These are phyloP conservation scores for Corythornis cristatus DNA, from an alignment of 2,113 vertebrate species.

Conservation along the genomic window DNA sequence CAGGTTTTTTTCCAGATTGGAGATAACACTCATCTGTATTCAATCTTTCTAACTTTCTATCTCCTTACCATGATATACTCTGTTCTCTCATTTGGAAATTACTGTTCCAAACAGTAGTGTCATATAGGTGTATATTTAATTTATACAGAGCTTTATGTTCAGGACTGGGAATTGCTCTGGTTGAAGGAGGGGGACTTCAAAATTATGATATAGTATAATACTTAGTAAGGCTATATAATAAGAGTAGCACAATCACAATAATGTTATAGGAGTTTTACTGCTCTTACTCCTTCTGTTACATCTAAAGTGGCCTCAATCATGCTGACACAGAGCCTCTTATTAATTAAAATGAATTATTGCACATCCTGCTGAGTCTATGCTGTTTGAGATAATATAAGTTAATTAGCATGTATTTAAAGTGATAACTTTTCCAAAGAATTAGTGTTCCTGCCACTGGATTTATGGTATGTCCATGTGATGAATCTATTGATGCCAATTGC, in stretches of 20 bases:
- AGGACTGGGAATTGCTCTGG: not conserved
- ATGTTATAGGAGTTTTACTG: not conserved
- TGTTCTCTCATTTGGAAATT: not conserved
- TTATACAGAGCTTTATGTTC: not conserved
- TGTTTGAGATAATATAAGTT: not conserved
- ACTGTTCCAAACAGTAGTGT: not conserved
- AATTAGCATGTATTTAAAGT: not conserved
- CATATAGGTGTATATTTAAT: not conserved
- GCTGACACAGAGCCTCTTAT: not conserved
- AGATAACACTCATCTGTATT: not conserved
- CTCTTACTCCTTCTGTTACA: not conserved
- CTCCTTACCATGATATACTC: not conserved
- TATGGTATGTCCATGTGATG: not conserved
- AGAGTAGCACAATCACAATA: not conserved
- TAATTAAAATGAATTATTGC: not conserved
- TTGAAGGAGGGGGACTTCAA: not conserved
- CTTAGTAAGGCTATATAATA: not conserved
- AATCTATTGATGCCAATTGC: not conserved
- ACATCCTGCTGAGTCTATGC: not conserved
- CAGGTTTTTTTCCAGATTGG: not conserved
- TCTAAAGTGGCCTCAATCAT: not conserved
- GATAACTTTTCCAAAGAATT: not conserved
- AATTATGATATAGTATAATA: not conserved
- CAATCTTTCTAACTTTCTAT: not conserved
- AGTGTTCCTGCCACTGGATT: not conserved